A percentile compares a stretch with the other conserved stretches of the same genome.
Conservation (phyloP, 2,888 invertebrate genomes). For the Andrena praecox region DNA sequence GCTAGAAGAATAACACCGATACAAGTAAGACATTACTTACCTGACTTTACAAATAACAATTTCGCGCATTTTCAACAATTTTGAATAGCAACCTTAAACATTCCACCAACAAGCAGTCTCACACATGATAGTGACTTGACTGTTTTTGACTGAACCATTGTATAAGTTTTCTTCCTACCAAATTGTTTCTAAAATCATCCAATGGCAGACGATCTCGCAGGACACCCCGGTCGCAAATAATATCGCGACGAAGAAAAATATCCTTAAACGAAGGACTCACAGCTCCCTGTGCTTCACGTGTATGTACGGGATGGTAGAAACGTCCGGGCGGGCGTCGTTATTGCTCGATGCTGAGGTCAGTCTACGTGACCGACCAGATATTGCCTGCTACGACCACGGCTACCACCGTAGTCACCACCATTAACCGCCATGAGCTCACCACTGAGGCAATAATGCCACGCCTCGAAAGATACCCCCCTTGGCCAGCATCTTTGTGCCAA, state of each 20-base stretch:
- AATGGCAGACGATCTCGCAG: neutral
- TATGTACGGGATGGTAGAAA: conserved; percentile 60
- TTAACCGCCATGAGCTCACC: conserved; percentile 76
- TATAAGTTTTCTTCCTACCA: neutral
- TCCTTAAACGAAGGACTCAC: neutral
- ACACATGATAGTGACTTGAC: too few species aligned
- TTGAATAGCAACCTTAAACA: too few species aligned
- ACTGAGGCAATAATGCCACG: conserved; percentile 81
- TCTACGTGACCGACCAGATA: conserved; percentile 84
- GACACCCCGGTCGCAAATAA: conserved; percentile 18
- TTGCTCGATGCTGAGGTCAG: conserved; percentile 84
- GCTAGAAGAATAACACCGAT: too few species aligned
- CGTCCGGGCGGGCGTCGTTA: conserved; percentile 76
- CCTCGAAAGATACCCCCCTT: conserved; percentile 69
- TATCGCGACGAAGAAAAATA: conserved; percentile 30
- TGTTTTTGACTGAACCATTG: neutral
- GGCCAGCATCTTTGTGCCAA: conserved; percentile 56
- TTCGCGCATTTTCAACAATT: too few species aligned
- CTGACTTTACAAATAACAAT: too few species aligned
- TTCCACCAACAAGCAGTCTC: too few species aligned
- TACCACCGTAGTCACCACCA: conserved; percentile 76
- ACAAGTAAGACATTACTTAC: too few species aligned
- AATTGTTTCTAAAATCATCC: neutral
- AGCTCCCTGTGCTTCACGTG: conserved; percentile 38
- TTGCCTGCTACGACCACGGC: conserved; percentile 78